Evolutionary conservation across 2,888 invertebrate genomes (phyloP).

Genomic region (Lathronympha strigana): DNA sequence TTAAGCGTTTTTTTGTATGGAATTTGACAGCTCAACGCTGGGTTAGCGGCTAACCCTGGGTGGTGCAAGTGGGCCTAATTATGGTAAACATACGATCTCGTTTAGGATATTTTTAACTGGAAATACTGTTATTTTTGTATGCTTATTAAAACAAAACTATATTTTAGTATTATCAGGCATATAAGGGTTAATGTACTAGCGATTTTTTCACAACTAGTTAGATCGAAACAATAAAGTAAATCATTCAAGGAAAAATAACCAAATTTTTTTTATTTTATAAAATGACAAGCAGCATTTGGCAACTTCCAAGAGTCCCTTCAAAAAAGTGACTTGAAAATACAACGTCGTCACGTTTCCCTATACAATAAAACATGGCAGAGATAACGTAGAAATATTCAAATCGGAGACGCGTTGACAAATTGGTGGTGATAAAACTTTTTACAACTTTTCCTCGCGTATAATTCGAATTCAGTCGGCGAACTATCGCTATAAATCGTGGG

Average conservation of each 20-base stretch:
- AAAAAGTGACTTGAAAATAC: conserved; percentile 2
- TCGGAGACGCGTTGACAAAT: conserved; percentile 58
- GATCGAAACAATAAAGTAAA: too few relatives aligned
- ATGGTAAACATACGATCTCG: background rate
- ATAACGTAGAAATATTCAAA: conserved; percentile 53
- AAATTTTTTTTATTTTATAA: background rate
- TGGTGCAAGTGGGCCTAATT: too few relatives aligned
- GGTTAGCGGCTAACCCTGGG: too few relatives aligned
- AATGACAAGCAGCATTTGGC: background rate
- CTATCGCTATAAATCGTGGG: conserved; percentile 53
- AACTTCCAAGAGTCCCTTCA: conserved; percentile 2
- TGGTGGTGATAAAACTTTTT: conserved; percentile 57
- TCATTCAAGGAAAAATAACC: background rate
- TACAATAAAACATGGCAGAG: conserved; percentile 41
- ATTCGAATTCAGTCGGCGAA: conserved; percentile 52
- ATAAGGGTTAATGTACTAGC: too few relatives aligned
- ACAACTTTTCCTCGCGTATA: conserved; percentile 50
- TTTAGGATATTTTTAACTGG: background rate
- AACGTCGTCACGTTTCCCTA: conserved; percentile 32
- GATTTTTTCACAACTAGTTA: too few relatives aligned
- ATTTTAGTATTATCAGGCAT: too few relatives aligned
- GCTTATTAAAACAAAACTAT: background rate
- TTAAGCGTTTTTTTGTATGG: too few relatives aligned
- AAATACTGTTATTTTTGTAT: background rate
- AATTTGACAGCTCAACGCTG: too few relatives aligned